Conservation (phyloP, 2,797 vertebrate genomes). For the Capromys pilorides region DNA sequence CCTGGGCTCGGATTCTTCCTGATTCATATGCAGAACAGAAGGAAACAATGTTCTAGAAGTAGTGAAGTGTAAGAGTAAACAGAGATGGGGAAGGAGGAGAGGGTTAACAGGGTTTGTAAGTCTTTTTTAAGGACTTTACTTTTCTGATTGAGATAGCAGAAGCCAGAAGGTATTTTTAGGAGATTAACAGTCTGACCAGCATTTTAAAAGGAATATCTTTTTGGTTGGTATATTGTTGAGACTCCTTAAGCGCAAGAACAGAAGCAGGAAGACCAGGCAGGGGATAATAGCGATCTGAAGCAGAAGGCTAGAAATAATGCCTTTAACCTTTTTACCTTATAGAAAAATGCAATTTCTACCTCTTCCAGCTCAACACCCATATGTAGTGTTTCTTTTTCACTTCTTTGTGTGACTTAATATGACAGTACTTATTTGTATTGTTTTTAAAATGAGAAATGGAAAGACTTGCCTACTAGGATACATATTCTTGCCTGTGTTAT, state of each 20-base stretch:
- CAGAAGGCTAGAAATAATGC: not conserved
- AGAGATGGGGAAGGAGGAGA: not conserved
- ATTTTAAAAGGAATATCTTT: constrained; percentile 16
- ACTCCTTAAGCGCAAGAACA: not conserved
- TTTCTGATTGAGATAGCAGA: not conserved
- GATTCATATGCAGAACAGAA: not conserved
- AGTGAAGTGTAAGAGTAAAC: not conserved
- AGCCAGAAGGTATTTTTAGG: not conserved
- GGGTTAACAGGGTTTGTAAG: not conserved
- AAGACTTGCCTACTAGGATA: not conserved
- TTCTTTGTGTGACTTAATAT: not conserved
- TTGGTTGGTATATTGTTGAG: not conserved
- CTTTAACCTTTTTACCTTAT: not conserved
- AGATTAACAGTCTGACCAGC: not conserved
- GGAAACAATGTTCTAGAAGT: not conserved
- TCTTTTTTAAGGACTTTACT: not conserved
- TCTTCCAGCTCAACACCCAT: not conserved
- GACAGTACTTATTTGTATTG: not conserved
- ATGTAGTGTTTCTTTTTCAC: not conserved
- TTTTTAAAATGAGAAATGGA: not conserved
- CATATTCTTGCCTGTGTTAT: not conserved
- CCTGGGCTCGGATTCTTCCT: too few relatives aligned
- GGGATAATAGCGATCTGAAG: not conserved
- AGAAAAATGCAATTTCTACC: not conserved
- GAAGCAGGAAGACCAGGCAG: not conserved